Evolutionary conservation across 2,113 vertebrate genomes (phyloP).

Genomic region (Petroica traversi): DNA sequence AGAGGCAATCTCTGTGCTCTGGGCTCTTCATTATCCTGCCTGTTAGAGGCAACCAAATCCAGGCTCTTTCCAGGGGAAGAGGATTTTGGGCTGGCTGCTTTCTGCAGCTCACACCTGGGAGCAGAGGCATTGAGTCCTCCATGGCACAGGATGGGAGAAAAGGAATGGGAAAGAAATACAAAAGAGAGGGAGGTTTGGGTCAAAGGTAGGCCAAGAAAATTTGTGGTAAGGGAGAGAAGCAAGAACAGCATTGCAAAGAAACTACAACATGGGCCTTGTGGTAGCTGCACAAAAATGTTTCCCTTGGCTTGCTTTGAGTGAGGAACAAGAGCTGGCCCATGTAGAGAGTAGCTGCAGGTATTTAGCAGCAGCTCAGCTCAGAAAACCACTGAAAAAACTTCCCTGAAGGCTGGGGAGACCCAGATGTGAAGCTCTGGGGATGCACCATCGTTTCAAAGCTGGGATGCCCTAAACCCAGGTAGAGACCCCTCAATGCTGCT

Average conservation of each 20-base stretch:
- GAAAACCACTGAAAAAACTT: background rate
- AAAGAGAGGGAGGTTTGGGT: background rate
- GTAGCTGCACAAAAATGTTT: background rate
- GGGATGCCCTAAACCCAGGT: background rate
- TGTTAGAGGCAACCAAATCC: background rate
- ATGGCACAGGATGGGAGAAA: background rate
- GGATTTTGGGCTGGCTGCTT: background rate
- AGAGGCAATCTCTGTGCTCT: background rate
- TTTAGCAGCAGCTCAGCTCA: background rate
- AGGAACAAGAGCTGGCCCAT: background rate
- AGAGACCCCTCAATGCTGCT: background rate
- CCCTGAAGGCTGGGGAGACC: background rate
- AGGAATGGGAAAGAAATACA: background rate
- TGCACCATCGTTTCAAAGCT: accelerated
- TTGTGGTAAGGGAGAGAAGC: background rate
- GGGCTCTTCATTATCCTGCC: background rate
- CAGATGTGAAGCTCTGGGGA: background rate
- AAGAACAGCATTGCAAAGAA: background rate
- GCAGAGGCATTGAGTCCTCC: background rate
- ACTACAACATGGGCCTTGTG: background rate
- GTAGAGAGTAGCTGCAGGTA: background rate
- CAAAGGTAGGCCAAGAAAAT: background rate
- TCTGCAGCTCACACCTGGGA: background rate
- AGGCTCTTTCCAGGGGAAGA: background rate
- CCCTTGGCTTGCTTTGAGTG: background rate